phyloP scores from a whole-genome alignment of 2,113 vertebrate species.

The Peucedramus taeniatus region DNA sequence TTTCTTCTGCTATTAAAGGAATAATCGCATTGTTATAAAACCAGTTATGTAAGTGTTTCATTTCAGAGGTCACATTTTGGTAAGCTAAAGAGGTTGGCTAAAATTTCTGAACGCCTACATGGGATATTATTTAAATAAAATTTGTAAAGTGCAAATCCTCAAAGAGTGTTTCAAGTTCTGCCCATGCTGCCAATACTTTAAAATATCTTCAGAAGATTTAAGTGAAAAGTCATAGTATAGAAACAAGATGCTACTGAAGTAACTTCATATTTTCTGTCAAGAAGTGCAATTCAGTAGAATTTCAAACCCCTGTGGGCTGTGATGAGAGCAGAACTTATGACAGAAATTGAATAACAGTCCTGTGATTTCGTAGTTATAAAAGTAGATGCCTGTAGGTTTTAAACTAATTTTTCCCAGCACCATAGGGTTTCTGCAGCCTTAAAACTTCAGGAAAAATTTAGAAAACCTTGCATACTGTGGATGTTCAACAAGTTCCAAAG shows the following conservation, averaged over 20 bases:
- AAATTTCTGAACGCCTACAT: neutral
- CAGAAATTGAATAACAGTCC: neutral
- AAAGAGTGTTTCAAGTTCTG: neutral
- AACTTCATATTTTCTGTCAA: neutral
- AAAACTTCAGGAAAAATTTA: neutral
- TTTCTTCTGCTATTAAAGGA: neutral
- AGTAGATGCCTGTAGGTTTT: neutral
- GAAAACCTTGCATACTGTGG: neutral
- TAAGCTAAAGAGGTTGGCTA: neutral
- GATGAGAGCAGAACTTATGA: neutral
- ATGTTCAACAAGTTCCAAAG: neutral
- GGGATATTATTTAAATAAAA: neutral
- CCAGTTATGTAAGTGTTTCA: slow-evolving; percentile 15
- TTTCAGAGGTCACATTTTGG: slow-evolving; percentile 22
- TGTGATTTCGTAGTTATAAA: neutral
- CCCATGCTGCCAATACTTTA: neutral
- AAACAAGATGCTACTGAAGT: neutral
- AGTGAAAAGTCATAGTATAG: neutral
- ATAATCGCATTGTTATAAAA: slow-evolving; percentile 31
- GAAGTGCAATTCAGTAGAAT: neutral
- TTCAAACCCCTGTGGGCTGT: neutral
- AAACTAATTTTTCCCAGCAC: neutral
- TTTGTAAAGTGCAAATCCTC: neutral
- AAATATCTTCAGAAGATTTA: neutral
- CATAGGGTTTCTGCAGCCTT: neutral